phyloP scores from a whole-genome alignment of 2,113 vertebrate genomes.

The Chionis minor region DNA sequence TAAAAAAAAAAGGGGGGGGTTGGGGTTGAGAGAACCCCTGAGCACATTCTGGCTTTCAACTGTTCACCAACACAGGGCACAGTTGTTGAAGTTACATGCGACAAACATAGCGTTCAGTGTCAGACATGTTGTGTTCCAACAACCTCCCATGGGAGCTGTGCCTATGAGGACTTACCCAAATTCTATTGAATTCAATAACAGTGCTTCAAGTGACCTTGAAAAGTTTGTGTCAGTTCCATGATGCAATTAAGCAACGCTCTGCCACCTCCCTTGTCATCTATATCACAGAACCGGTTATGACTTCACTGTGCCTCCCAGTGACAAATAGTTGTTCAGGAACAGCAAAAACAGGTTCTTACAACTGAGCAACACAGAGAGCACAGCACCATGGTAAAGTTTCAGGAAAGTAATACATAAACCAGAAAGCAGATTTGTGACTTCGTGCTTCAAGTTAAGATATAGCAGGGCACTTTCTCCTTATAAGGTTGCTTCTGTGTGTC shows the following conservation, averaged over 20 bases:
- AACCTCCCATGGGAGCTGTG: fast-evolving
- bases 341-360: neutral
- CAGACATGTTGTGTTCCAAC: neutral
- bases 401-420: neutral
- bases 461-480: conserved; percentile 7
- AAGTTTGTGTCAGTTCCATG: neutral
- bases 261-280: neutral
- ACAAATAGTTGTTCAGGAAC: neutral
- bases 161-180: neutral
- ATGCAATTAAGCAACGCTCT: neutral
- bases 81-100: neutral
- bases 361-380: neutral
- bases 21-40: neutral
- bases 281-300: neutral
- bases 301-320: neutral
- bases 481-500: conserved; percentile 22
- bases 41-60: neutral
- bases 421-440: conserved; percentile 12
- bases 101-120: neutral
- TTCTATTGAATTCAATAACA: neutral
- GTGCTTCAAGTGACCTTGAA: neutral
- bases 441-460: conserved; percentile 1
- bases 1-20: too few relatives aligned
- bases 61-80: neutral
- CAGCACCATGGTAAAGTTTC: neutral